phyloP scores from a whole-genome alignment of 53 echinoderm and acorn worm genomes.

The Astropecten irregularis region DNA sequence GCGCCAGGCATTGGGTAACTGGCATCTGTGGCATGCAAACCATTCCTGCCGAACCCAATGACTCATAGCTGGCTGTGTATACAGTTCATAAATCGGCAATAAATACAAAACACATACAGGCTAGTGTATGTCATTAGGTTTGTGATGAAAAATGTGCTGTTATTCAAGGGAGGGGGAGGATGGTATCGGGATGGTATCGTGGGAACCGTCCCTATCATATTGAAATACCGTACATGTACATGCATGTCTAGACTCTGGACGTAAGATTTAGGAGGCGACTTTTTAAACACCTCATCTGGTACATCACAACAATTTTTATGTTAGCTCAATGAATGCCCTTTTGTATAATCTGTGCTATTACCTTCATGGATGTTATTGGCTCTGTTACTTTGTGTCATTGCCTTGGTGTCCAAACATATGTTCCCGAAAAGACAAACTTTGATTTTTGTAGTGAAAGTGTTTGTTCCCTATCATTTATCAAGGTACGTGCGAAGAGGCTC shows the following conservation, averaged over 20 bases:
- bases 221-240: neutral
- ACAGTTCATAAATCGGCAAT: constrained; percentile 22
- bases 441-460: no score
- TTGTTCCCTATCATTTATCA: no score
- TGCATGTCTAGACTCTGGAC: neutral
- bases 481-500: no score
- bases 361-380: no score
- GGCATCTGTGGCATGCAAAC: constrained; percentile 41
- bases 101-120: neutral
- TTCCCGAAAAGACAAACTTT: no score
- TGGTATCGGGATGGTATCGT: neutral
- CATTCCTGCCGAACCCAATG: constrained; percentile 50
- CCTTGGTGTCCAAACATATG: no score
- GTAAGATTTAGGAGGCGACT: neutral
- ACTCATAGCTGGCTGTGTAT: constrained; percentile 43
- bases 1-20: constrained; percentile 47
- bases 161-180: no score
- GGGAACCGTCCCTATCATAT: neutral
- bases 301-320: no score
- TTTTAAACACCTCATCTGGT: no score
- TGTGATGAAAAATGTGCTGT: neutral
- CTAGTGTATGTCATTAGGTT: neutral
- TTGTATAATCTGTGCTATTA: no score
- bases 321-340: no score
- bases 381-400: no score